Evolutionary conservation across 2,113 vertebrate species (phyloP).

Genomic region (Phalacrocorax aristotelis): DNA sequence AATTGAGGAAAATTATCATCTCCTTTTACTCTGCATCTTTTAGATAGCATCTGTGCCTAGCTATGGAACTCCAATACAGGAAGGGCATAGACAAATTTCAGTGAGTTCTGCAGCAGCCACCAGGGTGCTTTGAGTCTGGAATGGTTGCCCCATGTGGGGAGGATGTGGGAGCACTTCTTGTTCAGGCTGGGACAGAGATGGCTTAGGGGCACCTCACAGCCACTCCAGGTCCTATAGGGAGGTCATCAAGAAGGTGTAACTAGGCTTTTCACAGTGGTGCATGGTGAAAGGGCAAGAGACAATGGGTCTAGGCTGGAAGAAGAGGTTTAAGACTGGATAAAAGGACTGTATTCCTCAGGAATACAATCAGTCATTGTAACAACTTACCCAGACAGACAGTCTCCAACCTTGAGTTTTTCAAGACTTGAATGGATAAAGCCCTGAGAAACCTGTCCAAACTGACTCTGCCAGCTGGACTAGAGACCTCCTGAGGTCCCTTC

Average conservation of each 20-base stretch:
- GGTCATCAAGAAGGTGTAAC: neutral
- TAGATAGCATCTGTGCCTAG: neutral
- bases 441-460: neutral
- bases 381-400: neutral
- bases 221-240: neutral
- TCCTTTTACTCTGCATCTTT: neutral
- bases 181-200: neutral
- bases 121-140: neutral
- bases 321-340: rapidly evolving
- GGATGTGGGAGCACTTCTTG: rapidly evolving
- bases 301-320: neutral
- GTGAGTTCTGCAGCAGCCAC: neutral
- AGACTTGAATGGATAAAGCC: neutral
- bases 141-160: neutral
- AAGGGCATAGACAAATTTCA: neutral
- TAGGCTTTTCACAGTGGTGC: neutral
- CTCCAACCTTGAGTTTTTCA: neutral
- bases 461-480: rapidly evolving
- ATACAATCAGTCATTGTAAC: neutral
- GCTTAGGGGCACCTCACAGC: neutral
- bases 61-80: neutral
- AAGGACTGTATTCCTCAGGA: neutral
- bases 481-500: neutral
- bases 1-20: neutral
- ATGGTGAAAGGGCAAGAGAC: neutral